These are phyloP conservation scores for Danaus chrysippus DNA, from an alignment of 2,888 invertebrate species.

Conservation along the genomic window DNA sequence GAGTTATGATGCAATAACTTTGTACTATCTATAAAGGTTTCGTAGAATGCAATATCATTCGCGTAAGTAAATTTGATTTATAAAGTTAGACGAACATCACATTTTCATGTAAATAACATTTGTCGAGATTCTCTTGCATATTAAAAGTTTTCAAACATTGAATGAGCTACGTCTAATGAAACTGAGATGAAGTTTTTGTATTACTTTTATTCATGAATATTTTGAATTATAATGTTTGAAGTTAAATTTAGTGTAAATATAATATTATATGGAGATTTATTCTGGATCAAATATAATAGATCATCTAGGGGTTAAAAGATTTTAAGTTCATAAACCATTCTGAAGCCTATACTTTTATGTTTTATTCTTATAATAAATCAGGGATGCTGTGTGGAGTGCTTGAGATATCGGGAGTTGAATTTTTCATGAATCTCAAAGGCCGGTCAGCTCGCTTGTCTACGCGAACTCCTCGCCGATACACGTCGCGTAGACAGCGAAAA, in stretches of 20 bases:
- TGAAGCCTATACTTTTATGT: conserved; percentile 18
- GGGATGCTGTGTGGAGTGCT: conserved; percentile 27
- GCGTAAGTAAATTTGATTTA: conserved; percentile 25
- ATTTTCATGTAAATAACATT: not conserved
- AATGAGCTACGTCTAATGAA: not conserved
- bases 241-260: not conserved
- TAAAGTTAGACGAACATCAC: conserved; percentile 5
- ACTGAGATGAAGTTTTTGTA: not conserved
- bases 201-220: not conserved
- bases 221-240: not conserved
- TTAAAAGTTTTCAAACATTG: not conserved
- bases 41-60: conserved; percentile 58
- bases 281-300: conserved; percentile 41
- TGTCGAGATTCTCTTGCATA: not conserved
- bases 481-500: conserved; percentile 11
- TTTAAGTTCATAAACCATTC: conserved; percentile 23
- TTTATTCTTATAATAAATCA: conserved; percentile 27
- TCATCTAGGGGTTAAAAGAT: conserved; percentile 33
- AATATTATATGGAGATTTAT: conserved; percentile 25
- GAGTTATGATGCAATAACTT: conserved; percentile 63
- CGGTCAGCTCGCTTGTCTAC: conserved; percentile 18
- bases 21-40: conserved; percentile 55
- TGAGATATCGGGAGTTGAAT: conserved; percentile 50
- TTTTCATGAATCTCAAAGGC: conserved; percentile 70
- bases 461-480: not conserved